Evolutionary conservation across 2,113 vertebrate species (phyloP), one percentile per base, ranked within the genome.

Genomic region (Pygoscelis adeliae): DNA sequence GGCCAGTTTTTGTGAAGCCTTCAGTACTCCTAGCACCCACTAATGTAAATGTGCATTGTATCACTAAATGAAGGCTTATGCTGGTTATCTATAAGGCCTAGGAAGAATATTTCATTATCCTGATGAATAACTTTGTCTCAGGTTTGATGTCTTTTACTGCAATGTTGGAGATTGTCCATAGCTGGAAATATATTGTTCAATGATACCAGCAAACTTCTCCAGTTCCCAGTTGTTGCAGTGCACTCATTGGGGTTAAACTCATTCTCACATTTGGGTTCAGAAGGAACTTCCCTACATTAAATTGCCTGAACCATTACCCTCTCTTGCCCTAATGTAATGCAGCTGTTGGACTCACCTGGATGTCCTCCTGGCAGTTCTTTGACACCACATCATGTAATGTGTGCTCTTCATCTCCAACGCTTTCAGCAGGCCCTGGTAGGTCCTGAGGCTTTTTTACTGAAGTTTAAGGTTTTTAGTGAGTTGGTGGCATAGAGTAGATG

Each of bases 341-440:
- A 79, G 23, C 52, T 76, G 13, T 56, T 47, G 34, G 18, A 67
- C 69, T 84, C 62, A 89, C 52, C 58, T 74, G 65, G 17, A 32
- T 11, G 9, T 47, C 36, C 19, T 66, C 50, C 67, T 81, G 30
- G 23, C n/a, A 80, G 56, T 34, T 73, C 58, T 80, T 46, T 71
- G 55, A 67, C n/a, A 50, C 14, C 42, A 32, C 23, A 58, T 32
- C 10, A 32, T 13, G 1, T 34, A 55, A 78, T 0, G 0, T 5
- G 10, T 79, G 26, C 3, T 69, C 14, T 72, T 94, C 34, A 34
- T 47, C 22, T 66, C 26, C 61, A 69, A 30, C 19, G 25, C 5
- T 83, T 91, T 82, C n/a, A 36, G 21, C 44, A 21, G 16, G 13
- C n/a, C 7, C 14, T 56, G 5, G 8, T 36, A 78, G n/a, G 3